These are phyloP conservation scores for Halichoeres trimaculatus DNA, from an alignment of 2,113 vertebrate genomes.

Conservation along the genomic window DNA sequence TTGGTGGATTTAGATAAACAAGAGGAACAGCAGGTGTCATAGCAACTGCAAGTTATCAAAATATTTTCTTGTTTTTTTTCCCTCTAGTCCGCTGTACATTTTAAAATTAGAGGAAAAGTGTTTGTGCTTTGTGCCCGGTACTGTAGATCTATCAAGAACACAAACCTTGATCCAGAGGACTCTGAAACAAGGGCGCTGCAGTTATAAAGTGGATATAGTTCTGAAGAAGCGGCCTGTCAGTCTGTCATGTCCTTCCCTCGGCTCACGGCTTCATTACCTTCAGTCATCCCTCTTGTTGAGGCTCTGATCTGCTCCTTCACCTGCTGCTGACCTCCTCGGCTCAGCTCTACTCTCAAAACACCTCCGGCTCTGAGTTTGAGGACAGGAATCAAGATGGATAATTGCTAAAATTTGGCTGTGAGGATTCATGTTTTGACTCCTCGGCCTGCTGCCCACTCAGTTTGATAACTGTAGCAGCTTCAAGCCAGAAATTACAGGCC, in stretches of 20 bases:
- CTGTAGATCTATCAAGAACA: constrained; percentile 10
- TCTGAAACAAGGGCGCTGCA: constrained; percentile 7
- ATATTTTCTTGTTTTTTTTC: not conserved
- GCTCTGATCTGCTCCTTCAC: constrained; percentile 51
- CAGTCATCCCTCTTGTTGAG: constrained; percentile 40
- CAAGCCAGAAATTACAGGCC: constrained; percentile 26
- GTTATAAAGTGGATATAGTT: constrained; percentile 22
- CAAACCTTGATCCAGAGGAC: constrained; percentile 25
- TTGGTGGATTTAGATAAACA: no score
- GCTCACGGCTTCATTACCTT: constrained; percentile 54
- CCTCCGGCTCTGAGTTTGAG: constrained; percentile 2
- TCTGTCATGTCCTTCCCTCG: constrained; percentile 37
- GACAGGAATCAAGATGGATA: constrained; percentile 17
- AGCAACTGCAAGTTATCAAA: no score
- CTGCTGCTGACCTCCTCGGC: constrained; percentile 26
- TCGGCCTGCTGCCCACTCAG: constrained; percentile 27
- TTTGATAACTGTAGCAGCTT: constrained; percentile 28
- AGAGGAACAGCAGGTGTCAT: no score
- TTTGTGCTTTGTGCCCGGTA: not conserved
- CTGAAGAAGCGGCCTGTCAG: constrained; percentile 22
- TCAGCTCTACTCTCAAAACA: constrained; percentile 23
- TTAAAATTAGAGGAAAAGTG: not conserved
- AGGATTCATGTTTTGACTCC: constrained; percentile 26
- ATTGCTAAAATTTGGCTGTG: constrained; percentile 14
- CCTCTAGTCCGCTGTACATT: not conserved